phyloP scores from a whole-genome alignment of 2,797 vertebrate genomes.

The Champsocephalus gunnari region DNA sequence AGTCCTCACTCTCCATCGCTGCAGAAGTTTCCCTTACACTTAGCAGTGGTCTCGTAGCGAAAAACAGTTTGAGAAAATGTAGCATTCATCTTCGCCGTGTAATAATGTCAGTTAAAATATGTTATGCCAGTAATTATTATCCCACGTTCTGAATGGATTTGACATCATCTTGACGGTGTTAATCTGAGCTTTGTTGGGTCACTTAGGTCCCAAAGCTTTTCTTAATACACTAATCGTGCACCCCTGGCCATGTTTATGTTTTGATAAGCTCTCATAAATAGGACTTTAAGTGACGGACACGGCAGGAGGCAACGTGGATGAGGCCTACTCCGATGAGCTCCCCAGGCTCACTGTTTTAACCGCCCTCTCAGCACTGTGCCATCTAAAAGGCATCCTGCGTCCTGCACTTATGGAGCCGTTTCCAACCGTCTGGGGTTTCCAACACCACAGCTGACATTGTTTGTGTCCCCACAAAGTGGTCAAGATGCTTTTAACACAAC shows the following conservation, averaged over 20 bases:
- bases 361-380: conserved; percentile 51
- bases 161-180: conserved; percentile 40
- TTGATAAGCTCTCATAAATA: conserved; percentile 63
- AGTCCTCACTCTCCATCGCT: too few species aligned
- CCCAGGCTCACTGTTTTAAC: conserved; percentile 63
- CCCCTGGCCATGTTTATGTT: conserved; percentile 55
- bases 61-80: too few species aligned
- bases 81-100: too few species aligned
- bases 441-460: conserved; percentile 66
- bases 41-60: too few species aligned
- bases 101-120: conserved; percentile 21
- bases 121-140: conserved; percentile 28
- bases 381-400: conserved; percentile 55
- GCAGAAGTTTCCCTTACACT: too few species aligned
- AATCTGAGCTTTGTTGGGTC: conserved; percentile 50
- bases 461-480: conserved; percentile 79
- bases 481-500: conserved; percentile 80
- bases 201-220: conserved; percentile 49
- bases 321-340: conserved; percentile 57
- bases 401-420: conserved; percentile 61
- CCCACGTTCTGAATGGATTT: conserved; percentile 10
- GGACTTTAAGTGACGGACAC: conserved; percentile 64
- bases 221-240: conserved; percentile 46
- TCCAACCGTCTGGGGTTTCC: conserved; percentile 64
- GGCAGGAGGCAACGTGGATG: conserved; percentile 35